These are phyloP conservation scores for Pelodiscus sinensis DNA, from an alignment of 2,113 vertebrate genomes.

Conservation along the genomic window DNA sequence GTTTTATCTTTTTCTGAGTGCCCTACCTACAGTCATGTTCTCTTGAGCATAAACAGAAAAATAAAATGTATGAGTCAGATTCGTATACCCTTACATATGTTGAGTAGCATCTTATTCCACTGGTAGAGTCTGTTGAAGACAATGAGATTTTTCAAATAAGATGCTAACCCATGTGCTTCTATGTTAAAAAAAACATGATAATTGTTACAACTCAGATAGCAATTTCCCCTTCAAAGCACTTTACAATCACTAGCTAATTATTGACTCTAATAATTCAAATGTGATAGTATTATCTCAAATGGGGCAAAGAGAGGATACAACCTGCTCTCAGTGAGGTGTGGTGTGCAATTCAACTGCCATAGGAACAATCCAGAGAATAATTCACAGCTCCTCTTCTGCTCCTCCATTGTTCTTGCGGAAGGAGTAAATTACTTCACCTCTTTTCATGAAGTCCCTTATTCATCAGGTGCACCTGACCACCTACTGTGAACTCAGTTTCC, in stretches of 20 bases:
- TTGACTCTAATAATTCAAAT: background rate
- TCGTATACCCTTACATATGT: background rate
- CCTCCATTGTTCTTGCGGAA: constrained; percentile 9
- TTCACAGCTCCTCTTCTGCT: background rate
- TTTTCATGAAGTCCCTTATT: background rate
- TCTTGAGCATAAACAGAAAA: background rate
- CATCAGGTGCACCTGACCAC: background rate
- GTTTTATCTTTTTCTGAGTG: background rate
- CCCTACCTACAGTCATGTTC: background rate
- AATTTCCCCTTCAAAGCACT: background rate
- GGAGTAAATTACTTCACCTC: constrained; percentile 4
- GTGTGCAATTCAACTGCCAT: background rate
- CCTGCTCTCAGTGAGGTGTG: background rate
- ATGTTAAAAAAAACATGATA: background rate
- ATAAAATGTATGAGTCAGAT: background rate
- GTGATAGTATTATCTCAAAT: background rate
- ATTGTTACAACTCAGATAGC: background rate
- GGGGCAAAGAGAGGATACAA: background rate
- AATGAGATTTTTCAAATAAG: background rate
- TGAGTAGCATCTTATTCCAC: background rate
- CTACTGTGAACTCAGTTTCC: background rate
- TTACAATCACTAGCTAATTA: background rate
- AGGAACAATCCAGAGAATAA: background rate
- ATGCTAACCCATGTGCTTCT: background rate
- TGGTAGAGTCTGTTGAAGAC: constrained; percentile 3